Base-by-base conservation (phyloP, 2,888 invertebrate genomes). In the Anticlea derivata region DNA sequence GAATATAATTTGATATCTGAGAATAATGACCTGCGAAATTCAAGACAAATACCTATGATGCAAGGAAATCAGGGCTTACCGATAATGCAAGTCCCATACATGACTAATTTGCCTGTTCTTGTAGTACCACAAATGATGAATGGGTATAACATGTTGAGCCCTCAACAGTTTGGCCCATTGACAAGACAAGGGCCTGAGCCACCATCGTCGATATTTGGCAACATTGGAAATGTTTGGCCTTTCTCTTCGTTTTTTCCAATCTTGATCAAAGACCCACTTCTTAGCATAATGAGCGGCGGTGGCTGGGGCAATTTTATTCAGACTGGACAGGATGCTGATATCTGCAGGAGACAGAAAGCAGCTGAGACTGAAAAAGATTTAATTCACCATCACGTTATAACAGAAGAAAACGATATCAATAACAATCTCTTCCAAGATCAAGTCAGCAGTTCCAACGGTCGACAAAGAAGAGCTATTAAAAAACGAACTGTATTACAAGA, bases 281-380 rank as follows among this genome's bases (percentile, higher is more conserved):
- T 92, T 5, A 88, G 86, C 49, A 80, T 92, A 39, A 72, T 83
- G 46, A 82, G 80, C 55, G 85, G 91, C 23, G 92, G 92, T 34
- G 91, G 92, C 1, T 86, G 90, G 69, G 88, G 86, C 22, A 91
- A 88, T 55, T 85, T 93, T 63, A 66, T 93, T 33, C 92, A 94
- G 73, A 92, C 92, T 58, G 93, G 93, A 1, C 93, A 92, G 62
- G 82, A 66, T 37, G 92, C 92, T 27, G 92, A 93, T 61, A 80
- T 91, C 10, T 92, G 92, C 60, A 81, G 82, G 58, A 80, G 75
- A 60, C 83, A 80, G 60, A 88, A 86, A 65, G 70, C 81, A 0
- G 30, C 59, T 27, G 57, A 60, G 10, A 38, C 49, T 33, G 53
- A 59, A 33, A 50, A 50, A 7, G 30, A 39, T 1, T 5, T 30